Percentiles rank a stretch among this genome's conserved stretches.
These are phyloP conservation scores for Drosophila prostipennis DNA, from an alignment of 2,888 invertebrate species.

Conservation along the genomic window DNA sequence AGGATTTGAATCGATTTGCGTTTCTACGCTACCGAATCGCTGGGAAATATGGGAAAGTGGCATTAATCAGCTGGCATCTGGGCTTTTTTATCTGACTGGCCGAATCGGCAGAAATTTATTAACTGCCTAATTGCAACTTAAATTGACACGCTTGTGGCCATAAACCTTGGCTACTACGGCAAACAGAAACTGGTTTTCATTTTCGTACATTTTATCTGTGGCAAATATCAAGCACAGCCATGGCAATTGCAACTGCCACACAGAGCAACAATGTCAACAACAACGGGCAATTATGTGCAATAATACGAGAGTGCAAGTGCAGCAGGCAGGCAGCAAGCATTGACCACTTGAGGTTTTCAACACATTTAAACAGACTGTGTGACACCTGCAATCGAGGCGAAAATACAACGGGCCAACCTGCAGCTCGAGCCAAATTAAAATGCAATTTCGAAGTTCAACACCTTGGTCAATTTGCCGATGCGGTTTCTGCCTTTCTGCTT, in stretches of 20 bases:
- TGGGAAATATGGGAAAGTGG: slow-evolving; percentile 57
- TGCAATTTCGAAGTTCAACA: slow-evolving; percentile 74
- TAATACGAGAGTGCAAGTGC: slow-evolving; percentile 57
- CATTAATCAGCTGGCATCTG: slow-evolving; percentile 53
- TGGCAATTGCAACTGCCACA: slow-evolving; percentile 34
- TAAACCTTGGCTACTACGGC: slow-evolving; percentile 51
- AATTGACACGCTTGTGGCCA: slow-evolving; percentile 70
- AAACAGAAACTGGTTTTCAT: slow-evolving; percentile 33
- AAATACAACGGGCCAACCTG: slow-evolving; percentile 22
- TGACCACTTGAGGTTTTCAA: slow-evolving; percentile 72
- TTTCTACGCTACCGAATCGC: slow-evolving; percentile 57
- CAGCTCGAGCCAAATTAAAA: slow-evolving; percentile 69
- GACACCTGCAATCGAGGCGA: slow-evolving; percentile 70
- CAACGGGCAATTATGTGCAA: slow-evolving; percentile 70
- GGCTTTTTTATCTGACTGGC: slow-evolving; percentile 18
- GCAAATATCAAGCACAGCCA: slow-evolving; percentile 35
- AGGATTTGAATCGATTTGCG: slow-evolving; percentile 64
- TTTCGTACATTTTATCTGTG: slow-evolving; percentile 15
- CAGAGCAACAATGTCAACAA: slow-evolving; percentile 65
- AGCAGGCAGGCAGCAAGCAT: slow-evolving; percentile 22
- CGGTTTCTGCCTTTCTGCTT: slow-evolving; percentile 26
- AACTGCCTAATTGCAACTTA: slow-evolving; percentile 68
- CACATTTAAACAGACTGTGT: slow-evolving; percentile 65
- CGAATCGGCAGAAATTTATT: slow-evolving; percentile 56
- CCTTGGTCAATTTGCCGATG: slow-evolving; percentile 65